Evolutionary conservation across 1,140 invertebrate genomes (phyloP), one percentile per base, ranked within the genome.

Genomic region (Hylyphantes graminicola): DNA sequence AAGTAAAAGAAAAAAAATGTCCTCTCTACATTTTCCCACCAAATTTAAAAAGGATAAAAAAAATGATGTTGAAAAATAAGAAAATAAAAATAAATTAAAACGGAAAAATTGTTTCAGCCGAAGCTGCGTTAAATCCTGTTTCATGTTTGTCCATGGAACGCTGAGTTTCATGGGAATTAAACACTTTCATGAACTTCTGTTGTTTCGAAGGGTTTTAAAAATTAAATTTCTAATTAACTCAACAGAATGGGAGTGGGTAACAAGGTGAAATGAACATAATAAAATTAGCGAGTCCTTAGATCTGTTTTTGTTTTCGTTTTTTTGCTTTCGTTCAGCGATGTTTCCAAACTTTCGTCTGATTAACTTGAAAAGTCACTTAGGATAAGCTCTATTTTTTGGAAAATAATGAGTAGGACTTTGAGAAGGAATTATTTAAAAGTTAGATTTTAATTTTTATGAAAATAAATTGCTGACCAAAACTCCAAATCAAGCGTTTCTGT

Each of bases 161-260:
- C 15, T 73, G 57, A 13, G 67, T 81, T 81, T 61, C 55, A 61
- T 68, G 54, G 78, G 67, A 48, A 81, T 72, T 72, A 59, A 80
- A 11, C 21, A 11, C 64, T 53, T 59, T 80, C 21, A 65, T 11
- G 8, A 68, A 57, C 15, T 76, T 76, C 12, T 63, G 35, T 55
- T 80, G 48, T 59, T n/a, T 70, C 55, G n/a, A 19, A 19, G 19
- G 12, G 59, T 10, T 80, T 80, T 70, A 70, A 80, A 80, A 80
- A 70, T 70, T 57, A 80, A 80, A 70, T 64, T 80, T 70, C 50
- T 70, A 80, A 80, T 80, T 80, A 80, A 59, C 77, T 70, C 35
- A 67, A 67, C 64, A 65, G 21, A 65, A 65, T 11, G 35, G 19
- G 35, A 65, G 19, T n/a, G 64, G 64, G 64, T n/a, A 17, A 19